Evolutionary conservation across 2,888 invertebrate genomes (phyloP).

Genomic region (Scelioninae gen. 2): DNA sequence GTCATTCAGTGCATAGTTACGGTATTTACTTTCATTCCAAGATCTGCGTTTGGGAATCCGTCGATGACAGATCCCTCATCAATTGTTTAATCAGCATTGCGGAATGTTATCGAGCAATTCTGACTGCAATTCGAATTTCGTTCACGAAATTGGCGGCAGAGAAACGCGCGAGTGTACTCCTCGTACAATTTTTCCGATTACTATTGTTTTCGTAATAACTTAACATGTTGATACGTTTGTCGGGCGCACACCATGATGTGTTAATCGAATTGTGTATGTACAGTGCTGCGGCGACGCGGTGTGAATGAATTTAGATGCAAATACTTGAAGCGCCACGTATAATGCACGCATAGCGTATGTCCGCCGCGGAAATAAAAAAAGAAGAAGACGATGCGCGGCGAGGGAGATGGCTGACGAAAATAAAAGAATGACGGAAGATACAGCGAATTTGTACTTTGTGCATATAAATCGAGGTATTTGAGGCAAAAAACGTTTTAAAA

Average conservation of each 20-base stretch:
- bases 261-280: conserved; percentile 58
- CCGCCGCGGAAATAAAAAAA: conserved; percentile 60
- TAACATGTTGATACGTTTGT: conserved; percentile 27
- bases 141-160: too few species aligned
- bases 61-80: conserved; percentile 21
- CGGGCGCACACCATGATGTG: conserved; percentile 21
- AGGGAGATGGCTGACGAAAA: conserved; percentile 48
- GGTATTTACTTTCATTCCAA: background rate
- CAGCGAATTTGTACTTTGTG: conserved; percentile 65
- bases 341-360: conserved; percentile 59
- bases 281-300: conserved; percentile 56
- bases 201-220: conserved; percentile 29
- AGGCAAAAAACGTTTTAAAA: conserved; percentile 1
- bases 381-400: conserved; percentile 29
- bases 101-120: too few species aligned
- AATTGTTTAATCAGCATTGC: conserved; percentile 20
- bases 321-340: conserved; percentile 59
- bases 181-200: conserved; percentile 4
- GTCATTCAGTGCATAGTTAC: background rate
- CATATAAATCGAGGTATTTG: conserved; percentile 64
- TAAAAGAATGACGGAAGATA: conserved; percentile 62
- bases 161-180: background rate
- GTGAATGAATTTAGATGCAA: conserved; percentile 61
- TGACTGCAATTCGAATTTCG: too few species aligned
- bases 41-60: background rate